Base-by-base conservation (phyloP, 2,797 vertebrate genomes). In the Anguilla pacifica region DNA sequence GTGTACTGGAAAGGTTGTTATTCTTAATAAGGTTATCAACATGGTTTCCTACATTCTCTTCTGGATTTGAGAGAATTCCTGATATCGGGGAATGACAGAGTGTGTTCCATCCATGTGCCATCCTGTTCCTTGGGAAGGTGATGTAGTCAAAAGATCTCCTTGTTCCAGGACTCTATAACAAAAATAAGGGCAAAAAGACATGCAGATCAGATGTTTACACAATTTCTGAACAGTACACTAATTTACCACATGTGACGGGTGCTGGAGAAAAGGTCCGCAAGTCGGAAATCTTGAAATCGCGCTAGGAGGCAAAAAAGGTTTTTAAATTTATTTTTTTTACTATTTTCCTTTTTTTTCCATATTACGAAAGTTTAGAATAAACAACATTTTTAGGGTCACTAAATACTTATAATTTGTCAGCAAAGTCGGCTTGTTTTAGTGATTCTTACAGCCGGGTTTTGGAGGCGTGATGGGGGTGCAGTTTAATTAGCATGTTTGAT, bases 101-200 rank as follows among this genome's bases (percentile, higher is more conserved):
- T 51, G 93, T 91, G 92, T 96, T 92, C 94, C 94, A 96, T n/a
- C 91, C 93, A 92, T 96, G 91, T 91, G 95, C 92, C 96, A 96
- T 96, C 89, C 85, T 95, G 74, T 28, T 86, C 84, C 86, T 88
- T 53, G 84, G 88, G 9, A n/a, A 83, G 72, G 87, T 59, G 82
- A 64, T 74, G 39, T 59, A 10, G 77, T 89, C 28, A 70, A 84
- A 85, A 57, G 59, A 51, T 88, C 90, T 55, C 86, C 87, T 89
- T 79, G 35, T 22, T 79, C 10, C 85, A 85, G 89, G 90, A 87
- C 88, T 91, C 95, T 96, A 87, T 91, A 95, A 96, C 11, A 88
- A 11, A 86, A 35, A 64, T 74, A 25, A 82, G 83, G 17, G 90
- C 1, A 85, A 25, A 85, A 46, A 64, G 3, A 72, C 43, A 72